Base-by-base conservation (phyloP, 2,888 invertebrate species). In the Oligia fasciuncula region DNA sequence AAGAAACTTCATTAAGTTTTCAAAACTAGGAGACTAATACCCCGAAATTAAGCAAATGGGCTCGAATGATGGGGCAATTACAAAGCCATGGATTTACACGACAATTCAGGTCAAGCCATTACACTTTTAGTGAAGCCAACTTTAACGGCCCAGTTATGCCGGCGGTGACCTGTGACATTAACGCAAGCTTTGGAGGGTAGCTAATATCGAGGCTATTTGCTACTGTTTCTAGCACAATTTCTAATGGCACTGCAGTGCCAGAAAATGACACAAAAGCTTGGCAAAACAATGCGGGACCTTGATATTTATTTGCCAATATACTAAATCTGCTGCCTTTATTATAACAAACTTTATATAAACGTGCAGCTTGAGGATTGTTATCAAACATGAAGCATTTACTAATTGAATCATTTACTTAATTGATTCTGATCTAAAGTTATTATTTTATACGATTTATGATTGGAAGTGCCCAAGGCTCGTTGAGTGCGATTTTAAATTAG, bases 131-230 rank as follows among this genome's bases (percentile, higher is more conserved):
- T 86, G 77, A 80, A 82, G 86, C 79, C 85, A 86, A 87, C 86
- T 90, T 87, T 82, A 86, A 88, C 83, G 90, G 85, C 91, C 89
- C 83, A 87, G 88, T 90, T 90, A 89, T 83, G 84, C 72, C 84
- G 74, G 78, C 78, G 81, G 81, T 91, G 91, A 94, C 93, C 93
- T 92, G 85, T 92, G 93, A 91, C 92, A 93, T 93, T 93, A 89
- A 87, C 80, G 81, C 85, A 89, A 89, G 85, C 91, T 91, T 92
- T 91, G 88, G 88, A 92, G 91, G 90, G 91, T 87, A 90, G 90
- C 90, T 89, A 91, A 90, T 91, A 91, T 91, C 90, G 91, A 90
- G 92, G 92, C 90, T 92, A 93, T 88, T 77, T 87, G 84, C 76
- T 77, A 89, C 87, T 88, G 63, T 82, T 81, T 76, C 87, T 88